Evolutionary conservation across 2,888 invertebrate genomes (phyloP).

Genomic region (Temnothorax unifasciatus): DNA sequence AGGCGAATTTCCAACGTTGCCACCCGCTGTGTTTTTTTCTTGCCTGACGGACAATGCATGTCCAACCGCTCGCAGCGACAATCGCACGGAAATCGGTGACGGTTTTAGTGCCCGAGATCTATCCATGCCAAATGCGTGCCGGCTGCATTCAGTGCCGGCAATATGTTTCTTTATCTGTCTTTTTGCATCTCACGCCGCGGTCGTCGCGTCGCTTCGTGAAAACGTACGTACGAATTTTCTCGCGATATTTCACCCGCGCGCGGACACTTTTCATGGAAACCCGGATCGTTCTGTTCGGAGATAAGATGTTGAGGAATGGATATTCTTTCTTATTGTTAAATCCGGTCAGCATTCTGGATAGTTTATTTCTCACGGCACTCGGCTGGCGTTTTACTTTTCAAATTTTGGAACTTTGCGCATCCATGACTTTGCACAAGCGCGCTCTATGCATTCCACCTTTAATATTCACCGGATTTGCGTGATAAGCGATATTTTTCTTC

Average conservation of each 20-base stretch:
- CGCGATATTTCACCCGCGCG: conserved; percentile 27
- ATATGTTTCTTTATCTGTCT: conserved; percentile 67
- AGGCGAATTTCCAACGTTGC: conserved; percentile 80
- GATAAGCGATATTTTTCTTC: neutral
- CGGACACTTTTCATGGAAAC: neutral
- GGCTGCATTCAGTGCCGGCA: conserved; percentile 70
- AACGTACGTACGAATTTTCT: conserved; percentile 32
- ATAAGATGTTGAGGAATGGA: conserved; percentile 41
- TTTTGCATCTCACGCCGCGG: conserved; percentile 58
- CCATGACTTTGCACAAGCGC: neutral
- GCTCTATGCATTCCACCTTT: neutral
- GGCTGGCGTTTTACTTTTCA: conserved; percentile 4
- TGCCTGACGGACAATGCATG: conserved; percentile 77
- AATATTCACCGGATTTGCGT: neutral
- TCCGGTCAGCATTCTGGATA: neutral
- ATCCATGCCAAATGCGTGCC: conserved; percentile 80
- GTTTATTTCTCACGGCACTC: conserved; percentile 13
- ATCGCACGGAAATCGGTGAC: conserved; percentile 79
- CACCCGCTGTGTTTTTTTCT: conserved; percentile 81
- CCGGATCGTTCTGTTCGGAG: conserved; percentile 7
- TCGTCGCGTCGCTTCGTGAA: conserved; percentile 29
- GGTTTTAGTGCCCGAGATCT: conserved; percentile 83
- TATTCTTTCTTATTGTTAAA: neutral
- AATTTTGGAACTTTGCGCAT: conserved; percentile 9
- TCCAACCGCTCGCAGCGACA: conserved; percentile 78